Conservation (phyloP, 1,140 invertebrate species). For the Drosophila nebulosa region DNA sequence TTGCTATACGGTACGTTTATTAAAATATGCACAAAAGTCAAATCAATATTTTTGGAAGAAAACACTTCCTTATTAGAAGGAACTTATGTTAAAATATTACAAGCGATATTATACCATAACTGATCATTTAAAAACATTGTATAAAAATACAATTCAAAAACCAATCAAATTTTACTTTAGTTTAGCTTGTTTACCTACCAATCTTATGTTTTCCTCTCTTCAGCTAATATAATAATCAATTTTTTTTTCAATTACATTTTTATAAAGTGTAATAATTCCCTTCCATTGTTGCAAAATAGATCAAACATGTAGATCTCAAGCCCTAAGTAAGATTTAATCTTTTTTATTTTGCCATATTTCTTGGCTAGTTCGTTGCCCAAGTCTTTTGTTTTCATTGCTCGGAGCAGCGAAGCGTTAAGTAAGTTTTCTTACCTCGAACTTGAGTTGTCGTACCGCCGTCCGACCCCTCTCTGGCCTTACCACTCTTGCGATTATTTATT, state of each 20-base stretch:
- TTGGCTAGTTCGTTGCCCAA: conserved; percentile 62
- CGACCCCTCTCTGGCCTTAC: not conserved
- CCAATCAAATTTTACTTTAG: too few species aligned
- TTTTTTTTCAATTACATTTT: not conserved
- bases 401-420: conserved; percentile 48
- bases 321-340: not conserved
- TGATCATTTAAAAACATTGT: too few species aligned
- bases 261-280: not conserved
- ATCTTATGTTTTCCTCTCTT: too few species aligned
- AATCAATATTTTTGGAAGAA: too few species aligned
- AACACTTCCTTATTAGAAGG: too few species aligned
- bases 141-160: too few species aligned
- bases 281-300: not conserved
- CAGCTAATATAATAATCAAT: not conserved
- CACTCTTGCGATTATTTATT: conserved; percentile 68
- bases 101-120: too few species aligned
- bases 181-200: too few species aligned
- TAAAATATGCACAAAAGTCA: too few species aligned
- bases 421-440: conserved; percentile 40
- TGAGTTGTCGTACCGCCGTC: conserved; percentile 6
- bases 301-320: not conserved
- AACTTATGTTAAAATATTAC: too few species aligned
- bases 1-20: too few species aligned
- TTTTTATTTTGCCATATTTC: conserved; percentile 1
- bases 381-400: conserved; percentile 55